A percentile compares a stretch with the other conserved stretches of the same genome.
Evolutionary conservation across 1,140 invertebrate species (phyloP).

Genomic region (Aricia agestis): DNA sequence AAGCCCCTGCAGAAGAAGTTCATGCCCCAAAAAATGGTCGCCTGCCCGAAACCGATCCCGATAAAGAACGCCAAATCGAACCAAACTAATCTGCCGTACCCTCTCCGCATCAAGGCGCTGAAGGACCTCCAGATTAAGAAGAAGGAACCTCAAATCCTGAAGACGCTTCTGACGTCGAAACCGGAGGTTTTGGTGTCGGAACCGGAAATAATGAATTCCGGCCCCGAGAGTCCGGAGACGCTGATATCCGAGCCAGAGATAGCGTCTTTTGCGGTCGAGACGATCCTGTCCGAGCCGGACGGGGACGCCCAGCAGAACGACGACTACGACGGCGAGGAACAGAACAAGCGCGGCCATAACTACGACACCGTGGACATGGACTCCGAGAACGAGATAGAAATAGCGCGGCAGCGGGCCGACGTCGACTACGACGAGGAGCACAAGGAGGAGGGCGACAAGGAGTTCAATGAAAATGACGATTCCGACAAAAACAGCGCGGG

Average conservation of each 20-base stretch:
- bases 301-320: conserved; percentile 48
- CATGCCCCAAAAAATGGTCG: conserved; percentile 45
- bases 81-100: conserved; percentile 65
- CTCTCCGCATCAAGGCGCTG: conserved; percentile 64
- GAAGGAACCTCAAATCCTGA: conserved; percentile 72
- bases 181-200: conserved; percentile 66
- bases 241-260: conserved; percentile 73
- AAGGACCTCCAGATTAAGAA: conserved; percentile 72
- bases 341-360: conserved; percentile 53
- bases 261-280: conserved; percentile 70
- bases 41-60: conserved; percentile 59
- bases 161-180: conserved; percentile 66
- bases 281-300: conserved; percentile 68
- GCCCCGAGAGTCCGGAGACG: conserved; percentile 70
- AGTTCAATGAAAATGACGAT: conserved; percentile 45
- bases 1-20: conserved; percentile 52
- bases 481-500: conserved; percentile 41
- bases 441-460: conserved; percentile 34
- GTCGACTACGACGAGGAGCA: conserved; percentile 38
- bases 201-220: conserved; percentile 68
- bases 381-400: conserved; percentile 68
- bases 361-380: conserved; percentile 70
- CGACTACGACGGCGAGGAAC: conserved; percentile 46
- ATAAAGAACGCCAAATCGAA: conserved; percentile 47
- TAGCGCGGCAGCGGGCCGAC: conserved; percentile 50